Evolutionary conservation across 2,113 vertebrate species (phyloP), one percentile per base, ranked within the genome.

Genomic region (Sylvicapra grimmia): DNA sequence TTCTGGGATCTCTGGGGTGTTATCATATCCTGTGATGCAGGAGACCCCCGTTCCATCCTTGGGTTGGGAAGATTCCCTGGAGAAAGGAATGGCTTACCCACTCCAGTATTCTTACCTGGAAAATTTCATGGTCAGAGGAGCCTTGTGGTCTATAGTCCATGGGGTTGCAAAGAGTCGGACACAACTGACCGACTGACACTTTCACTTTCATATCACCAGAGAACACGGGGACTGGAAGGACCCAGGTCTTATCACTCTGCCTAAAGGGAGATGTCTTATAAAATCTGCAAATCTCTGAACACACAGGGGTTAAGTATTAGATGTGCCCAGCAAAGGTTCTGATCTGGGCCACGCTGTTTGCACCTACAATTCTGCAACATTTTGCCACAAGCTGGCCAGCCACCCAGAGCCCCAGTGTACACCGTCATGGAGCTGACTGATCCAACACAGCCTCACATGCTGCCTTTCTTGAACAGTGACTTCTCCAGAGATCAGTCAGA

Each of bases 221-320:
- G 54, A 84, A 58, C 16, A 79, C 2, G 1, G 27, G 13, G 36
- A 68, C 44, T 44, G 7, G 29, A 79, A 89, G 40, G 65, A 44
- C 29, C 23, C 33, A 18, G 23, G 44, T 44, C 23, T 94, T 54
- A 40, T 49, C 68, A 61, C 1, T 51, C 31, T 36, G 2, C 21
- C 49, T 65, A 44, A 21, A 5, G 27, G 72, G 54, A 25, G 29
- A 63, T 27, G 5, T 33, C 88, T 54, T 36, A 44, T 4, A 9
- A 25, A 80, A 54, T 79, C 68, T 29, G 59, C 25, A 65, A 14
- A 33, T 40, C 54, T 54, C 29, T 15, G 59, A 27, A 63, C 58
- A 11, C 29, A 16, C 0, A 0, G 15, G 33, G 8, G 2, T 80
- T 29, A 6, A 23, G 33, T 4, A 3, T 1, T 4, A n/a, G 31